A percentile compares a stretch with the other conserved stretches of the same genome.
Conservation (phyloP, 1,140 invertebrate genomes). For the Elymnias hypermnestra region DNA sequence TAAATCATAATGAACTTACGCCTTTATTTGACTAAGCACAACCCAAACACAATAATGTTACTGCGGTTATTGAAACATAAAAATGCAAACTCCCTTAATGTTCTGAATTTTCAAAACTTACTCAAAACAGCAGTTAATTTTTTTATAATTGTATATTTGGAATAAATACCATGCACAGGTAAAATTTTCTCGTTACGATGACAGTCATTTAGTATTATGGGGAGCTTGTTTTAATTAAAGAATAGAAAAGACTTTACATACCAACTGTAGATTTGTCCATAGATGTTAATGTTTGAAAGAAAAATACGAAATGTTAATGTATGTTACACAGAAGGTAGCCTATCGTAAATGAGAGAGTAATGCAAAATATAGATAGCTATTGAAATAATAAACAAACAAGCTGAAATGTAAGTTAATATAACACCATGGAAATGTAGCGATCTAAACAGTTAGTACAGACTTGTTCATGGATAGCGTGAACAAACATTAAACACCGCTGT, state of each 20-base stretch:
- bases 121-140: too few species aligned
- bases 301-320: conserved; percentile 47
- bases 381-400: not conserved
- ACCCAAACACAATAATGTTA: conserved; percentile 13
- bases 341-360: not conserved
- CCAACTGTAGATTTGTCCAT: conserved; percentile 60
- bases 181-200: conserved; percentile 15
- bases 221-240: conserved; percentile 13
- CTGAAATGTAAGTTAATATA: not conserved
- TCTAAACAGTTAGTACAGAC: not conserved
- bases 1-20: too few species aligned
- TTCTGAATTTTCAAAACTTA: not conserved
- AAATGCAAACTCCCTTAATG: conserved; percentile 16
- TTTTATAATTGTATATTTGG: too few species aligned
- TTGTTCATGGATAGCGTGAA: not conserved
- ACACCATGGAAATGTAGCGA: not conserved
- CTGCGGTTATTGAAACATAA: conserved; percentile 1
- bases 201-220: conserved; percentile 7
- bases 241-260: conserved; percentile 48
- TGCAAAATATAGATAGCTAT: not conserved
- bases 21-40: conserved; percentile 20
- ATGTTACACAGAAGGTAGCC: not conserved
- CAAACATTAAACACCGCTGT: conserved; percentile 6
- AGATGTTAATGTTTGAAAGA: conserved; percentile 56
- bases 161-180: conserved; percentile 40